A percentile compares a stretch with the other conserved stretches of the same genome.
Conservation (phyloP, 2,113 vertebrate genomes). For the Kobus ellipsiprymnus region DNA sequence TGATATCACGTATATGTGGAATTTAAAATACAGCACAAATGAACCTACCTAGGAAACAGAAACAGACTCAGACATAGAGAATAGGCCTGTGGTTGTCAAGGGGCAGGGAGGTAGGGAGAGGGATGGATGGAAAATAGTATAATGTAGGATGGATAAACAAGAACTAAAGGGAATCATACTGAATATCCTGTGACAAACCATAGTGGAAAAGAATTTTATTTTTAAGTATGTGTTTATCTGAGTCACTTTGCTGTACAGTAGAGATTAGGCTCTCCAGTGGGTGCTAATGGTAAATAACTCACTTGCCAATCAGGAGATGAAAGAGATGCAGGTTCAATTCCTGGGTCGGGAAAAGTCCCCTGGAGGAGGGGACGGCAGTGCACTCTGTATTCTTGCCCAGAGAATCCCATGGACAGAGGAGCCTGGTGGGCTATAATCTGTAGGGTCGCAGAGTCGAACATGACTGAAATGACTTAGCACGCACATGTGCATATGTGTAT, state of each 20-base stretch:
- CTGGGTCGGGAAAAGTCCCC: neutral
- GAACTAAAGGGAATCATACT: neutral
- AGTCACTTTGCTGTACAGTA: neutral
- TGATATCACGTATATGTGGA: neutral
- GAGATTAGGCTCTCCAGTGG: neutral
- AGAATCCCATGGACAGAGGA: neutral
- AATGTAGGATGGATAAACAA: neutral
- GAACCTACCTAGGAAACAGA: neutral
- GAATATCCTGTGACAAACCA: neutral
- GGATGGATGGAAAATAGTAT: neutral
- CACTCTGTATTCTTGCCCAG: neutral
- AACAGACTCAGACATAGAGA: neutral
- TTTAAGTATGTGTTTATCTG: neutral
- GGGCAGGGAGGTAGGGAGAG: accelerated
- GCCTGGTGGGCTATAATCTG: neutral
- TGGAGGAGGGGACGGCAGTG: neutral
- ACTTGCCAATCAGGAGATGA: neutral
- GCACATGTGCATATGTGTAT: neutral
- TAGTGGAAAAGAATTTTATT: neutral
- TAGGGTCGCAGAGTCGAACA: accelerated
- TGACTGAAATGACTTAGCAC: neutral
- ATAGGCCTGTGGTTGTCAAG: neutral
- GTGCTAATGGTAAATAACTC: neutral
- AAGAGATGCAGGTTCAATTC: neutral
- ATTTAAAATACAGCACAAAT: neutral